Conservation (phyloP, 2,888 invertebrate species). For the Lasioglossum leucozonium region DNA sequence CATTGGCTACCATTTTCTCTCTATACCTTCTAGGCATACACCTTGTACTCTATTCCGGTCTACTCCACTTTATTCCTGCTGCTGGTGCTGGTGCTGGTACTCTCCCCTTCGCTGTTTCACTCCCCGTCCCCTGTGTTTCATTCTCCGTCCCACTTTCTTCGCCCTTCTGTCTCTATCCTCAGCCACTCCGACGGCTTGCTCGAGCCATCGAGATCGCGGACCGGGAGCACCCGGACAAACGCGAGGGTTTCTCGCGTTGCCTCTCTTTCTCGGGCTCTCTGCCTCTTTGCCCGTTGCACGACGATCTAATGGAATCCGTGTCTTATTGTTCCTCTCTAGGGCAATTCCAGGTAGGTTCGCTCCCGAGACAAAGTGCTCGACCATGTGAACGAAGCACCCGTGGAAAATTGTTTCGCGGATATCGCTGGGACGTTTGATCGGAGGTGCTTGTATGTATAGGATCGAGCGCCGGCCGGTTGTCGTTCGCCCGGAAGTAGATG, state of each 20-base stretch:
- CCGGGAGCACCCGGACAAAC: constrained; percentile 37
- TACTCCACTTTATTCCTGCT: constrained; percentile 67
- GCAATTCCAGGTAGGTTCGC: constrained; percentile 12
- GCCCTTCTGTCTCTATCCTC: constrained; percentile 23
- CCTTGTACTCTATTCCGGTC: constrained; percentile 71
- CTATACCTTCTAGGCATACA: constrained; percentile 71
- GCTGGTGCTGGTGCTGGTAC: constrained; percentile 23
- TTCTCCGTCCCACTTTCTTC: constrained; percentile 41
- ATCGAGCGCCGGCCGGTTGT: not conserved
- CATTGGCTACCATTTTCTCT: constrained; percentile 72
- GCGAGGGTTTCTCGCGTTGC: constrained; percentile 33
- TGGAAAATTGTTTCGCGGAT: constrained; percentile 7
- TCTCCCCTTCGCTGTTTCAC: constrained; percentile 60
- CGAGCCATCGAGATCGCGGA: constrained; percentile 36
- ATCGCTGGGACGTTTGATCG: not conserved
- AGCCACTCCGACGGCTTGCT: not conserved
- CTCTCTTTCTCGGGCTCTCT: not conserved
- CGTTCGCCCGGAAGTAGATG: not conserved
- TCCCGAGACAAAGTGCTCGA: constrained; percentile 9
- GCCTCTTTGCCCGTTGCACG: constrained; percentile 2
- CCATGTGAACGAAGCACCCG: constrained; percentile 1
- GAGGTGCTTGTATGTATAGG: not conserved
- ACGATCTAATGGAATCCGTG: constrained; percentile 14
- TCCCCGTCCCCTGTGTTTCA: constrained; percentile 49
- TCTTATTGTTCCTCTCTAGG: constrained; percentile 13